phyloP scores from a whole-genome alignment of 2,888 invertebrate genomes.

The Crematogaster levior region DNA sequence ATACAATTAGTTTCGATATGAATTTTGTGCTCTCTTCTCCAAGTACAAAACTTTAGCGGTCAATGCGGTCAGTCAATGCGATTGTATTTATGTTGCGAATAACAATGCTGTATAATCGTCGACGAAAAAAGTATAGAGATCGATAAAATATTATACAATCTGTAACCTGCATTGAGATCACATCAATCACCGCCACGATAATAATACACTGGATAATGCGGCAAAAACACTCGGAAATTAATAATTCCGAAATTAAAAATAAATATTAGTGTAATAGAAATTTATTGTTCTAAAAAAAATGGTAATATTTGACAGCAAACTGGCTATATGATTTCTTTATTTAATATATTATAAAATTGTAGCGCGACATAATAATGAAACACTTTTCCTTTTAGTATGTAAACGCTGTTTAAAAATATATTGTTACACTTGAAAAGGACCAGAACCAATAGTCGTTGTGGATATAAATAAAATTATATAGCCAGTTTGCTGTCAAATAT shows the following conservation, averaged over 20 bases:
- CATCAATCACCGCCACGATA: conserved; percentile 18
- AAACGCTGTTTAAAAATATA: no score
- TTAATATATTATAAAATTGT: no score
- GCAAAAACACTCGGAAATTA: background rate
- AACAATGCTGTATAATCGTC: background rate
- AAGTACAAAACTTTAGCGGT: no score
- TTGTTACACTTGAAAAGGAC: no score
- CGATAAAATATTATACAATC: conserved; percentile 33
- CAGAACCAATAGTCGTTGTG: no score
- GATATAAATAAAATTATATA: no score
- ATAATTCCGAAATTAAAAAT: background rate
- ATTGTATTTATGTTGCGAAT: background rate
- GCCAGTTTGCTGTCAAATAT: no score
- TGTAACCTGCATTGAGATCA: conserved; percentile 3
- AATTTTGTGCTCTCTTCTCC: background rate
- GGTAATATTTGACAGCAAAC: no score
- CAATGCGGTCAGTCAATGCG: background rate
- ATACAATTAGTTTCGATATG: conserved; percentile 5
- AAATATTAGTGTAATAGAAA: background rate
- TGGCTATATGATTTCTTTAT: no score
- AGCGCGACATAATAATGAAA: no score
- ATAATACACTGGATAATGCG: conserved; percentile 2
- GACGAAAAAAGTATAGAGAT: background rate
- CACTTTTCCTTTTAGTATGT: no score
- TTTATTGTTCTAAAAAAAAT: background rate